Percentiles rank a stretch among this genome's conserved stretches.
Conservation (phyloP, 2,797 vertebrate species). For the Brachyalestes nurse region DNA sequence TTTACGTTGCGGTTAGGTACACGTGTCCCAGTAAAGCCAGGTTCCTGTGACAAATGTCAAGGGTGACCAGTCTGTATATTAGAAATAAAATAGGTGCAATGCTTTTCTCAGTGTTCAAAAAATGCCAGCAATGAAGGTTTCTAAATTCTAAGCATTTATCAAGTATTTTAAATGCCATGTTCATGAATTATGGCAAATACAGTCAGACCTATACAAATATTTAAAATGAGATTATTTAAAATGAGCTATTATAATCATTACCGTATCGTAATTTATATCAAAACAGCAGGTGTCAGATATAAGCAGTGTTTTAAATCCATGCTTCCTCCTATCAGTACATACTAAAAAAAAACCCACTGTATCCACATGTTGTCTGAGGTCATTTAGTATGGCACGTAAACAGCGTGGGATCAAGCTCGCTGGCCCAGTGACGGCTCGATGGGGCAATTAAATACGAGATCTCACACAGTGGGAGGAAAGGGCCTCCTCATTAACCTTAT, state of each 20-base stretch:
- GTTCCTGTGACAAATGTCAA: not conserved
- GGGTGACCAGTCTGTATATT: not conserved
- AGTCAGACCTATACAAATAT: no score
- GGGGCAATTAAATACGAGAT: conserved; percentile 47
- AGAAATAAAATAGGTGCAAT: not conserved
- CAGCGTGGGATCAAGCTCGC: not conserved
- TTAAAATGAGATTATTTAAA: no score
- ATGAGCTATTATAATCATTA: no score
- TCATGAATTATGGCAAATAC: no score
- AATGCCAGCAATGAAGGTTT: no score
- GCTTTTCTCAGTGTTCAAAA: no score
- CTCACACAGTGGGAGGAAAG: conserved; percentile 28
- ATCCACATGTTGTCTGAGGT: not conserved
- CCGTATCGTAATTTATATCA: no score
- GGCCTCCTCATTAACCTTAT: conserved; percentile 40
- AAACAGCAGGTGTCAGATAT: no score
- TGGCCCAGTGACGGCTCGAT: conserved; percentile 13
- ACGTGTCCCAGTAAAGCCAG: not conserved
- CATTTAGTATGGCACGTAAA: not conserved
- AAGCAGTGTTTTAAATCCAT: not conserved
- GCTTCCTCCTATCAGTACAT: not conserved
- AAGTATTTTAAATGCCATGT: no score
- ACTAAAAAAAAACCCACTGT: not conserved
- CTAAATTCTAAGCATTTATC: no score
- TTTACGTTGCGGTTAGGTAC: not conserved